A percentile compares a stretch with the other conserved stretches of the same genome.
Evolutionary conservation across 2,888 invertebrate species (phyloP).

Genomic region (Caenorhabditis sp.): DNA sequence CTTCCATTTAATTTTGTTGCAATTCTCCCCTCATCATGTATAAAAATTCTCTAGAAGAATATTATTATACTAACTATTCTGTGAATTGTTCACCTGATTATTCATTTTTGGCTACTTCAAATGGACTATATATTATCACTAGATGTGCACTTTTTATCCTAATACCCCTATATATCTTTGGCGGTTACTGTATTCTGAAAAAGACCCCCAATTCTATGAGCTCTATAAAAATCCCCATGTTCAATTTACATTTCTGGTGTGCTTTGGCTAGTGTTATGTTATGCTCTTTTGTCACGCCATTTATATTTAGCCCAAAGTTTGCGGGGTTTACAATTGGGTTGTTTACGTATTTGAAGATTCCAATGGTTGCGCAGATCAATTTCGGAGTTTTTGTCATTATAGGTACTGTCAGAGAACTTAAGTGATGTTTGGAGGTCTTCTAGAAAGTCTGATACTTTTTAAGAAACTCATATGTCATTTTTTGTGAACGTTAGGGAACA

Average conservation of each 20-base stretch:
- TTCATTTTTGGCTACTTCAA: not conserved
- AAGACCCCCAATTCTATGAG: slow-evolving; percentile 20
- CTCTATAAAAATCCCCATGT: slow-evolving; percentile 18
- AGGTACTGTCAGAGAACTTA: no score
- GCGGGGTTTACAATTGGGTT: slow-evolving; percentile 20
- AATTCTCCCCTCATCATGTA: not conserved
- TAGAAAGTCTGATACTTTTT: no score
- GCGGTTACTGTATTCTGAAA: not conserved
- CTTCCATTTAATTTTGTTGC: not conserved
- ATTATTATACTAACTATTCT: not conserved
- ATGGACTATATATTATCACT: not conserved
- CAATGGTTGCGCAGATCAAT: slow-evolving; percentile 7
- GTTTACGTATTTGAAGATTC: not conserved
- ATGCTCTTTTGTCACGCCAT: slow-evolving; percentile 14
- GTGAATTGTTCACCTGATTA: not conserved
- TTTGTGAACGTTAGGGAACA: no score
- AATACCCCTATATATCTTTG: not conserved
- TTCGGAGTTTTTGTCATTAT: slow-evolving; percentile 3
- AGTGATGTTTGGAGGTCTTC: no score
- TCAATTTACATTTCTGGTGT: slow-evolving; percentile 26
- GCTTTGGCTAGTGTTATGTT: slow-evolving; percentile 4
- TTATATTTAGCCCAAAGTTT: slow-evolving; percentile 18
- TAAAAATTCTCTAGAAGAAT: not conserved
- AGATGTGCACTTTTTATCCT: not conserved
- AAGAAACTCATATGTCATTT: no score